Base-by-base conservation (phyloP, 1,140 invertebrate genomes). In the Ridgeia piscesae region DNA sequence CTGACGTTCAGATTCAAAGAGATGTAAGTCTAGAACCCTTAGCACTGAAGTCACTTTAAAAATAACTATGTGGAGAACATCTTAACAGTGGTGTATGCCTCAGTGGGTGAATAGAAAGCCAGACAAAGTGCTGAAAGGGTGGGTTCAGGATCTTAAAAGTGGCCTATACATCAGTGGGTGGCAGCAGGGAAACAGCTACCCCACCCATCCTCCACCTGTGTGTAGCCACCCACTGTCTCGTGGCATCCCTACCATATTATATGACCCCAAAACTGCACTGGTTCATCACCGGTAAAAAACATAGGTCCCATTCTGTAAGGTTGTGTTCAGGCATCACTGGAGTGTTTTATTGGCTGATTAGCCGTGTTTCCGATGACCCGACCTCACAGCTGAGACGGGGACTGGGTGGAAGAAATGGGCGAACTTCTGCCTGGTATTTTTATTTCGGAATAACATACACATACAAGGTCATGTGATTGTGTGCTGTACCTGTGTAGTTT, bases 281-380 rank as follows among this genome's bases (percentile, higher is more conserved):
- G 58, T 77, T 77, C 58, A 77, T 77, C 58, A 77, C 58, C 58
- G 27, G 27, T 17, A 77, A 77, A 77, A 77, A 77, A 77, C 17
- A 21, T 31, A 2, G 27, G 58, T 77, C 27, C 58, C 58, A 77
- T 77, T 50, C 48, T 21, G 21, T 21, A 50, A 50, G 48, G 48
- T 21, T 50, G 58, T 21, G 58, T 77, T 9, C 58, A 77, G 58
- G 27, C 58, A 77, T 77, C 58, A 77, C 58, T 77, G 58, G 27
- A 77, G 58, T 77, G 58, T 77, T 77, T 77, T 77, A 77, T 77
- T 77, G 58, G 58, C 14, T 77, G 58, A 77, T 77, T 77, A 77
- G 2, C 58, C 58, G 58, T 77, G 58, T 77, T 77, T 77, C 58
- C 58, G 17, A 31, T 77, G 58, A 21, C 58, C 17, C 27, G 58